Conservation (phyloP, 2,113 vertebrate species). For the Taurulus bubalis region DNA sequence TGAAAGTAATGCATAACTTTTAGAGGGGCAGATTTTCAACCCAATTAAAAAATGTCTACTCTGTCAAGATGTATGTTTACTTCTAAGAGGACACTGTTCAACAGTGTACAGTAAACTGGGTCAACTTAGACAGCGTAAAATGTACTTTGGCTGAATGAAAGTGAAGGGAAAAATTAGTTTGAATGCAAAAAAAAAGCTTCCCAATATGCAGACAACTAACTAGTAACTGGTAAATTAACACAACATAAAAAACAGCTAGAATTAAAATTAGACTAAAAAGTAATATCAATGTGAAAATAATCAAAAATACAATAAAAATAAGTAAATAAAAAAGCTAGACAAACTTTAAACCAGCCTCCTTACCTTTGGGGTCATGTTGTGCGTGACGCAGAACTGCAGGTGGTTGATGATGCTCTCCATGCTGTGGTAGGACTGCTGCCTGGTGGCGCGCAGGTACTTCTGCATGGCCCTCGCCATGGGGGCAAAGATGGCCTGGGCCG, state of each 20-base stretch:
- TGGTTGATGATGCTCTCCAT: constrained; percentile 98
- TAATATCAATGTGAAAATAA: background rate
- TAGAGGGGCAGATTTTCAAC: background rate
- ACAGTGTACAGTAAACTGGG: background rate
- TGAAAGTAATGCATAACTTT: background rate
- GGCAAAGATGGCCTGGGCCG: constrained; percentile 94
- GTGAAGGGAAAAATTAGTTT: background rate
- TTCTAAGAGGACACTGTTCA: background rate
- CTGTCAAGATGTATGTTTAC: background rate
- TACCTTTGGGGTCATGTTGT: constrained; percentile 96
- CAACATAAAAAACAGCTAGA: background rate
- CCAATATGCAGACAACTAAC: background rate
- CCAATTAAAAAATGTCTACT: background rate
- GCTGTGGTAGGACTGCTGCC: constrained; percentile 94
- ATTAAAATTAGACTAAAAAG: background rate
- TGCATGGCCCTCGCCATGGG: constrained; percentile 98
- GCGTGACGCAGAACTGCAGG: constrained; percentile 95
- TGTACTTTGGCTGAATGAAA: background rate
- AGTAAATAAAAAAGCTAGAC: background rate
- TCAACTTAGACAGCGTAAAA: background rate
- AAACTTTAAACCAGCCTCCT: background rate
- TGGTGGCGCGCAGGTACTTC: constrained; percentile 94
- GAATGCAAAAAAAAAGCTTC: background rate
- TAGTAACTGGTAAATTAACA: background rate
- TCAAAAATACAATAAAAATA: background rate